Evolutionary conservation across 2,888 invertebrate genomes (phyloP), one percentile per base, ranked within the genome.

Genomic region (Sarcophaga caerulescens): DNA sequence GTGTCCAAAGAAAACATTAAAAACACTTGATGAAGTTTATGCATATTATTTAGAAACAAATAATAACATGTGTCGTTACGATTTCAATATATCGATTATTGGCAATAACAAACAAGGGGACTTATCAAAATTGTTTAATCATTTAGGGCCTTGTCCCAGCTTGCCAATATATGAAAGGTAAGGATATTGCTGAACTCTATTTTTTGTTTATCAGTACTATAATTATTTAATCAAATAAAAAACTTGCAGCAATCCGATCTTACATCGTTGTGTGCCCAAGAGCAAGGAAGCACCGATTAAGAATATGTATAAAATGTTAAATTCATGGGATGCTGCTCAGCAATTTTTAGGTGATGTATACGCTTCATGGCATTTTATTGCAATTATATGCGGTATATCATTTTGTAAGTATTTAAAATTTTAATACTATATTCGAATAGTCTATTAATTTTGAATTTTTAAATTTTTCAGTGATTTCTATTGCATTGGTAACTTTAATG

Each of bases 281-380:
- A 94, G 96, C 11, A 94, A 95, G 88, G 96, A 96, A 78, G 93
- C 96, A 12, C 94, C 95, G 0, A 94, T 94, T 60, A 94, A 94
- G 71, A 96, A 96, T 91, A 95, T 98, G 89, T 97, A 97, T 93
- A 95, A 95, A 6, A 94, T 97, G 89, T 94, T 98, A 66, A 98
- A 98, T 91, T 96, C 96, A 89, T 97, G 98, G 96, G 97, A 98
- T 92, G 95, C 96, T 52, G 95, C 98, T 89, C 97, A 98, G 93
- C 97, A 98, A 93, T 95, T 98, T 92, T 94, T 98, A 57, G 96
- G 96, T 73, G 98, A 99, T 93, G 94, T 99, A 10, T 98, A 97
- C 91, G 95, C 96, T 85, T 96, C 97, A 60, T 98, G 98, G 98
- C 96, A 95, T 90, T 96, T 97, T 92, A 97, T 99, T 93, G 94